phyloP scores from a whole-genome alignment of 1,140 invertebrate genomes.

The Dendroctonus ponderosae region DNA sequence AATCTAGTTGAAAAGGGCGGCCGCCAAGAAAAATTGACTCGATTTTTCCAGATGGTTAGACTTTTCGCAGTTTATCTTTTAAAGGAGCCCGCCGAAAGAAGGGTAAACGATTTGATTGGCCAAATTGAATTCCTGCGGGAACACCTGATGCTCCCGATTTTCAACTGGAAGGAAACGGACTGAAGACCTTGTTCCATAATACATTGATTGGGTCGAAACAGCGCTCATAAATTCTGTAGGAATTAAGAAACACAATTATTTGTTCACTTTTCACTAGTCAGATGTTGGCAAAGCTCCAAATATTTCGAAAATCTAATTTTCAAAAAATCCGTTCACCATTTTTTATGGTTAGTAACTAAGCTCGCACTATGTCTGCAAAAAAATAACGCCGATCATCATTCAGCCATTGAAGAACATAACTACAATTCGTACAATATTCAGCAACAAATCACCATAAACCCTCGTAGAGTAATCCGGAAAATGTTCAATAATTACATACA shows the following conservation, averaged over 20 bases:
- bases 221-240: too few species aligned
- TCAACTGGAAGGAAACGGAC: too few species aligned
- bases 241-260: too few species aligned
- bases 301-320: too few species aligned
- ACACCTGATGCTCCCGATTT: constrained; percentile 23
- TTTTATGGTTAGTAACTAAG: too few species aligned
- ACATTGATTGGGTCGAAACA: too few species aligned
- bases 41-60: constrained; percentile 33
- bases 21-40: constrained; percentile 33
- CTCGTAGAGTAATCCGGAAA: constrained; percentile 7
- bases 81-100: constrained; percentile 29
- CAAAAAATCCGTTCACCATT: too few species aligned
- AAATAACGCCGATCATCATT: background rate
- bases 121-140: constrained; percentile 23
- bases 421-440: background rate
- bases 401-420: background rate
- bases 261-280: too few species aligned
- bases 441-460: constrained; percentile 19
- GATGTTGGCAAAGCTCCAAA: too few species aligned
- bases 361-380: too few species aligned
- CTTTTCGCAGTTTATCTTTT: constrained; percentile 35
- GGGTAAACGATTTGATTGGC: constrained; percentile 20
- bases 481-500: constrained; percentile 25
- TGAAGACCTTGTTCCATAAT: too few species aligned
- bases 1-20: constrained; percentile 27